Evolutionary conservation across 1,140 invertebrate genomes (phyloP).

Genomic region (Rhynchophorus ferrugineus): DNA sequence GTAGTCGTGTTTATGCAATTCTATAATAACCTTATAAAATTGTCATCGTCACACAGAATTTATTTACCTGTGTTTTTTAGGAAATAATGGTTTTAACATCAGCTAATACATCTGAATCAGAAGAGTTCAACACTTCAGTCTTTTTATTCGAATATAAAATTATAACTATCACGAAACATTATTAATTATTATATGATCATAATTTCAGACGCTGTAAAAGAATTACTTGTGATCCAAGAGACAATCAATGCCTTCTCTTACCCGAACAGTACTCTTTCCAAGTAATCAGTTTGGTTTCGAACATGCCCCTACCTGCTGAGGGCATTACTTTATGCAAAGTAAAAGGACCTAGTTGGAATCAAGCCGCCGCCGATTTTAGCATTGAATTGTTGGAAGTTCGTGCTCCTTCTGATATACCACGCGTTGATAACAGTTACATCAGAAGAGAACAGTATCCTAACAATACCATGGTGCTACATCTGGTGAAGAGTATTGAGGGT

Average conservation of each 20-base stretch:
- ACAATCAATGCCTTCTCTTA: slow-evolving; percentile 62
- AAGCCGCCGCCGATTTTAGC: slow-evolving; percentile 64
- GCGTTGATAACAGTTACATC: slow-evolving; percentile 61
- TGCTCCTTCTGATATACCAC: slow-evolving; percentile 51
- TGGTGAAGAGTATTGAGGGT: slow-evolving; percentile 65
- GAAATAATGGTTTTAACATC: too few species aligned
- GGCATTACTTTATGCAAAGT: slow-evolving; percentile 80
- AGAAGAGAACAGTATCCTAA: slow-evolving; percentile 20
- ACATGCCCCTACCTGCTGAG: slow-evolving; percentile 64
- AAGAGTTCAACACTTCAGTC: too few species aligned
- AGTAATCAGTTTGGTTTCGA: slow-evolving; percentile 83
- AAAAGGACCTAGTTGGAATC: slow-evolving; percentile 62
- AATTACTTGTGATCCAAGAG: slow-evolving; percentile 58
- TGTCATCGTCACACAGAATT: too few species aligned
- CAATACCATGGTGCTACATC: slow-evolving; percentile 54
- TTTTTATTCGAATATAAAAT: too few species aligned
- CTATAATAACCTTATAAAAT: too few species aligned
- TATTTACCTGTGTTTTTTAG: too few species aligned
- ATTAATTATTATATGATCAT: neutral
- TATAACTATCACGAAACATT: neutral
- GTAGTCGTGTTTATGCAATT: too few species aligned
- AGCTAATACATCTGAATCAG: too few species aligned
- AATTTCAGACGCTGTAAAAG: slow-evolving; percentile 73
- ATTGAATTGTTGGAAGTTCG: slow-evolving; percentile 60
- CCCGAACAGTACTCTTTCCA: slow-evolving; percentile 84